Percentiles rank a stretch among this genome's conserved stretches.
phyloP scores from a whole-genome alignment of 2,113 vertebrate species.

The Taurulus bubalis region DNA sequence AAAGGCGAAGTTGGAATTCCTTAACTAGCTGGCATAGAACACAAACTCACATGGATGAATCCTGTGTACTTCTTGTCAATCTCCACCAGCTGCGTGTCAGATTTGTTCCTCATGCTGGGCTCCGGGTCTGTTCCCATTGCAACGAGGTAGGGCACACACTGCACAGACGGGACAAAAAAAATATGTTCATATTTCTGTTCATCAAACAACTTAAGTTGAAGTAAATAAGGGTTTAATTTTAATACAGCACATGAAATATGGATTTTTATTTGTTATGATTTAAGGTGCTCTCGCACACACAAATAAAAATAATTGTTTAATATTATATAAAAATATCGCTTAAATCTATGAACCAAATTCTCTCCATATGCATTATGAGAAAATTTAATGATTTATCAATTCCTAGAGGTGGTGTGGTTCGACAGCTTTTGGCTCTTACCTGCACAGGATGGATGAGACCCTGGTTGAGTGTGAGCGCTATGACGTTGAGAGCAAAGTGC shows the following conservation, averaged over 20 bases:
- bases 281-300: neutral
- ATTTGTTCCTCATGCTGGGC: conserved; percentile 97
- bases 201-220: neutral
- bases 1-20: neutral
- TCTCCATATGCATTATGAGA: too few species aligned
- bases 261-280: neutral
- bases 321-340: neutral
- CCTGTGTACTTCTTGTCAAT: conserved; percentile 99
- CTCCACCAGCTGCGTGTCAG: conserved; percentile 97
- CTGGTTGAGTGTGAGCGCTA: conserved; percentile 97
- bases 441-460: conserved; percentile 99
- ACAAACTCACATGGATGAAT: conserved; percentile 95
- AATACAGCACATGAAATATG: neutral
- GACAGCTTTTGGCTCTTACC: conserved; percentile 79
- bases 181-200: neutral
- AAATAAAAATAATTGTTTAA: neutral
- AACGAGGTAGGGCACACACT: conserved; percentile 99
- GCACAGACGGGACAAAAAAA: conserved; percentile 30
- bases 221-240: neutral
- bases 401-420: neutral
- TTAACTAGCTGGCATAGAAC: neutral
- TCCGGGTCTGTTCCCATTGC: conserved; percentile 99
- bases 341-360: neutral
- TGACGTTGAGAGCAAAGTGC: conserved; percentile 98
- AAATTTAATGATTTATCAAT: neutral